These are phyloP conservation scores for Zootermopsis nevadensis DNA, from an alignment of 2,888 invertebrate genomes.

Conservation along the genomic window DNA sequence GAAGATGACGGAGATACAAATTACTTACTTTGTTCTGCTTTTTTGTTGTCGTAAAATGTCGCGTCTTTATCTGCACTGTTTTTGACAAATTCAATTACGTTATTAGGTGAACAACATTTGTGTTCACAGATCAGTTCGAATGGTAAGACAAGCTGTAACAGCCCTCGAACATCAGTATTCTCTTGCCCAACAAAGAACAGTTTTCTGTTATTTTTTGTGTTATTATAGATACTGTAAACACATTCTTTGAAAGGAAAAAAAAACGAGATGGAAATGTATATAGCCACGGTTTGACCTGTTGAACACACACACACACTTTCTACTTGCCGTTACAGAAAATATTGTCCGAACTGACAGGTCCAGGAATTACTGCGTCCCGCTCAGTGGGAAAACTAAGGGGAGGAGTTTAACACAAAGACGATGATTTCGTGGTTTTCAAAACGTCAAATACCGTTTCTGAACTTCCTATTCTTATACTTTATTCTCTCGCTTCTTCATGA, in stretches of 20 bases:
- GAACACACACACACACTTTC: constrained; percentile 21
- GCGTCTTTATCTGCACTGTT: constrained; percentile 1
- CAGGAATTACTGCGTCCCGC: constrained; percentile 41
- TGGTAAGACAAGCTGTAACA: neutral
- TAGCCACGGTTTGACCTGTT: constrained; percentile 28
- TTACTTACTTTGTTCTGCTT: constrained; percentile 5
- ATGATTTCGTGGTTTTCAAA: constrained; percentile 47
- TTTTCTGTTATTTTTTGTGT: neutral
- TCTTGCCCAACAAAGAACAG: neutral
- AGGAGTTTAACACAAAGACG: constrained; percentile 36
- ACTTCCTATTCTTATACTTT: constrained; percentile 3
- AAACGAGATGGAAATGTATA: constrained; percentile 14
- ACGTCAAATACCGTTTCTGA: constrained; percentile 45
- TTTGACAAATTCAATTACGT: constrained; percentile 33
- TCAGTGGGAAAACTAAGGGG: constrained; percentile 38
- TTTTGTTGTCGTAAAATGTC: neutral
- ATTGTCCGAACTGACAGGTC: constrained; percentile 35
- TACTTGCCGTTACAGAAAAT: constrained; percentile 30
- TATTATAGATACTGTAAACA: neutral
- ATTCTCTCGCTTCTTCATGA: neutral
- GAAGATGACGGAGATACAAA: constrained; percentile 1
- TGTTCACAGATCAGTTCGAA: constrained; percentile 6
- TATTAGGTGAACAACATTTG: neutral
- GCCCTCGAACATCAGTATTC: neutral
- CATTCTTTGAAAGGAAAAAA: neutral